These are phyloP conservation scores for Campoplex nolae DNA, from an alignment of 2,888 invertebrate species.

Conservation along the genomic window DNA sequence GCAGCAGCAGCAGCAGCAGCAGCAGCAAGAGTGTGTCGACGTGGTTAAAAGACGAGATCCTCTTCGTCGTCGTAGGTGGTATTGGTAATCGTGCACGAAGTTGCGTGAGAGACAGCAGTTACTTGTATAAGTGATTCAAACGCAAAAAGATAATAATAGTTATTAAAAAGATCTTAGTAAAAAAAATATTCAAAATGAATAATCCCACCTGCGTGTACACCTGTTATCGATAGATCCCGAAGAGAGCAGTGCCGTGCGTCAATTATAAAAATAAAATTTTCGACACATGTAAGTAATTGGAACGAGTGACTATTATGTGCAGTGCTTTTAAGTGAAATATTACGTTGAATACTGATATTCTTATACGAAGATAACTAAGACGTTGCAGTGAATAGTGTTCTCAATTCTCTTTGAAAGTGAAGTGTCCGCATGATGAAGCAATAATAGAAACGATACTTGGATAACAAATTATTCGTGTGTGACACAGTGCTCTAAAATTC, in stretches of 20 bases:
- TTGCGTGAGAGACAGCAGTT: constrained; percentile 71
- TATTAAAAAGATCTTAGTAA: constrained; percentile 46
- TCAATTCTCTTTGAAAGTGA: constrained; percentile 25
- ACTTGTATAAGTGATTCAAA: constrained; percentile 45
- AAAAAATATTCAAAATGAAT: constrained; percentile 60
- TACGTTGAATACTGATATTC: constrained; percentile 8
- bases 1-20: neutral
- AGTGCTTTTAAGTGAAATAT: constrained; percentile 36
- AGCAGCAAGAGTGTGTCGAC: constrained; percentile 74
- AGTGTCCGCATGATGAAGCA: constrained; percentile 37
- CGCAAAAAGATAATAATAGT: constrained; percentile 55
- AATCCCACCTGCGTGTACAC: constrained; percentile 72
- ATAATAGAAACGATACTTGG: constrained; percentile 24
- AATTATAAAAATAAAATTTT: constrained; percentile 26
- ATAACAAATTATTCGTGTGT: constrained; percentile 43
- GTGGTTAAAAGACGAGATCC: constrained; percentile 67
- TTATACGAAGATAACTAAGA: constrained; percentile 34
- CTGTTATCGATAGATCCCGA: constrained; percentile 81
- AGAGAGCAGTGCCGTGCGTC: constrained; percentile 76
- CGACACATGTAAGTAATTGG: constrained; percentile 1
- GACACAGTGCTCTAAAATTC: constrained; percentile 47
- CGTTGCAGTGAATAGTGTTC: neutral
- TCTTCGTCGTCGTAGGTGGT: constrained; percentile 72
- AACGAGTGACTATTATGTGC: constrained; percentile 22
- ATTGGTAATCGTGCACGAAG: constrained; percentile 72